These are phyloP conservation scores for Chaetops frenatus DNA, from an alignment of 2,113 vertebrate species.

Conservation along the genomic window DNA sequence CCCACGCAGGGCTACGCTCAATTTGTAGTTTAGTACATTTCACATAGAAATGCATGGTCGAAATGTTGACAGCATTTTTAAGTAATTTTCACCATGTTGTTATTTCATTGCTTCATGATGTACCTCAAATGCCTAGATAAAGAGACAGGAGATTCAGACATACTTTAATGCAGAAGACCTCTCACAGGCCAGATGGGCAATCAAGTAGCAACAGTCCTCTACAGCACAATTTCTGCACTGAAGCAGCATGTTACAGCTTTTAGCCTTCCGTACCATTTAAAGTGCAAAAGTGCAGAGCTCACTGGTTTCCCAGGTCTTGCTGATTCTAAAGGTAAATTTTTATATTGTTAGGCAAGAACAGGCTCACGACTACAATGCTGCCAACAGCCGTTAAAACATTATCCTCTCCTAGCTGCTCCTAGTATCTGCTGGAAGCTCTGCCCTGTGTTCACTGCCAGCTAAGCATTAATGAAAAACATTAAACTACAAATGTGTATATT, in stretches of 20 bases:
- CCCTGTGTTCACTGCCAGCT: not conserved
- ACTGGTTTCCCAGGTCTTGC: not conserved
- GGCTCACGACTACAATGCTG: not conserved
- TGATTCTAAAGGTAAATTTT: not conserved
- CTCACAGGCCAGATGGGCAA: not conserved
- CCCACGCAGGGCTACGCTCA: not conserved
- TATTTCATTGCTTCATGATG: not conserved
- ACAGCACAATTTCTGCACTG: not conserved
- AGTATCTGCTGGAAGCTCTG: not conserved
- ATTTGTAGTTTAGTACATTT: not conserved
- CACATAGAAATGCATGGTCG: rapidly evolving
- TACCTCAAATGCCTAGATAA: not conserved
- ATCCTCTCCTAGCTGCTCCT: not conserved
- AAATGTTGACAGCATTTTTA: not conserved
- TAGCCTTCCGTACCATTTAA: not conserved
- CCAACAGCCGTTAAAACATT: not conserved
- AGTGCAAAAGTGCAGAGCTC: not conserved
- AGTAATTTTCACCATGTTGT: not conserved
- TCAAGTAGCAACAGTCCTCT: not conserved
- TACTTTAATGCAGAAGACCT: not conserved
- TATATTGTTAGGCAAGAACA: not conserved
- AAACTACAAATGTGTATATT: rapidly evolving
- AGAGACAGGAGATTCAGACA: not conserved
- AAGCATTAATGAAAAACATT: not conserved
- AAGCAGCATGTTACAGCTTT: not conserved